phyloP scores from a whole-genome alignment of 1,140 invertebrate species.

The Phenacoccus solenopsis region DNA sequence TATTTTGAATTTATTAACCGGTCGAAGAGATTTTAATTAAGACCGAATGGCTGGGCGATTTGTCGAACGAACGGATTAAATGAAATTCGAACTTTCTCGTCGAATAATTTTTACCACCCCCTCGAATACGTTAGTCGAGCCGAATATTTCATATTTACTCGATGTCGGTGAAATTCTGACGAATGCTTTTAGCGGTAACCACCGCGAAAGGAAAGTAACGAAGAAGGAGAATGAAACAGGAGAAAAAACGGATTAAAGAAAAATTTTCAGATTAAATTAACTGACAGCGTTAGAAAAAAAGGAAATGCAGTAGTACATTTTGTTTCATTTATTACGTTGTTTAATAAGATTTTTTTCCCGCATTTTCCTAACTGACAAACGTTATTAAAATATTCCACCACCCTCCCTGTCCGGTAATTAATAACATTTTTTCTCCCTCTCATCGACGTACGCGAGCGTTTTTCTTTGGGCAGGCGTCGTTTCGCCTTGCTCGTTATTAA shows the following conservation, averaged over 20 bases:
- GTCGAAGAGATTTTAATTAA: neutral
- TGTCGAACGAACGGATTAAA: no score
- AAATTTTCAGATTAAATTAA: conserved; percentile 17
- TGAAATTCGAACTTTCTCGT: no score
- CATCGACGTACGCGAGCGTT: neutral
- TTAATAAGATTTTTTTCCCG: conserved; percentile 13
- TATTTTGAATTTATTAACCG: conserved; percentile 11
- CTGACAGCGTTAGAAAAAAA: neutral
- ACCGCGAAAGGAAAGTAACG: neutral
- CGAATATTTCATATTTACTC: no score
- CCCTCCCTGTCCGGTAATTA: neutral
- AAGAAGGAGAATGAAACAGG: neutral
- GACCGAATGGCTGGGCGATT: no score
- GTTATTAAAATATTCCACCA: conserved; percentile 15
- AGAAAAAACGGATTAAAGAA: conserved; percentile 18
- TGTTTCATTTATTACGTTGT: neutral
- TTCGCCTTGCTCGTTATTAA: neutral
- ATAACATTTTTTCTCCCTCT: conserved; percentile 6
- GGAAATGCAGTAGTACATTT: conserved; percentile 7
- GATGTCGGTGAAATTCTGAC: no score
- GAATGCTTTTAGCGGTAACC: no score
- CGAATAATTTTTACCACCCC: no score
- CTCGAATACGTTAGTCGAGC: no score
- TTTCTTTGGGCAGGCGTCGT: neutral
- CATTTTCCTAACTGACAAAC: neutral